Conservation (phyloP, 2,888 invertebrate genomes). For the Tinea trinotella region DNA sequence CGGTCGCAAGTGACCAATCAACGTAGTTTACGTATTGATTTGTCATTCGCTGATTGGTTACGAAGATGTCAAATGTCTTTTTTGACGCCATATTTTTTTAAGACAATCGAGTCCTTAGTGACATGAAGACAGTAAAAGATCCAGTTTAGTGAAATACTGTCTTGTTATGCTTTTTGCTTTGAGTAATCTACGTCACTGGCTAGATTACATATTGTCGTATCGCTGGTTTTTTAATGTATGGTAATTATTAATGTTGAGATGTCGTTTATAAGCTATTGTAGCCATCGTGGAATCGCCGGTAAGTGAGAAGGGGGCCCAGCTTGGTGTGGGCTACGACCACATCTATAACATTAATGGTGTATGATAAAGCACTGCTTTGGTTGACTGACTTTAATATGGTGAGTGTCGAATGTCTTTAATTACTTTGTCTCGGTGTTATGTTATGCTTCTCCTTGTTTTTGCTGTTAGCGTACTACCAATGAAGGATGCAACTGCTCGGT, state of each 20-base stretch:
- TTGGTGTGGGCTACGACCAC: constrained; percentile 66
- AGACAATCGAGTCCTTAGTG: too few relatives aligned
- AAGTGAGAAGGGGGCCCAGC: constrained; percentile 28
- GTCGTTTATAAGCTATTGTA: neutral
- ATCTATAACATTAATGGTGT: constrained; percentile 56
- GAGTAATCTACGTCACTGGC: too few relatives aligned
- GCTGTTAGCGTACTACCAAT: too few relatives aligned
- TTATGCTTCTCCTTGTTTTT: neutral
- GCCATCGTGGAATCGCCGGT: neutral
- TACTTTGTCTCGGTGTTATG: constrained; percentile 24
- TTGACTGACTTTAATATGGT: constrained; percentile 66
- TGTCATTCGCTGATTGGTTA: too few relatives aligned
- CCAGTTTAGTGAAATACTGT: too few relatives aligned
- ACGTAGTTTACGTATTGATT: too few relatives aligned
- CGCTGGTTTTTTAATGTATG: neutral
- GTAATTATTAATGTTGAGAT: neutral
- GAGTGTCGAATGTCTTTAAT: constrained; percentile 68
- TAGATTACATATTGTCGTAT: neutral
- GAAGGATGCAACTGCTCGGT: too few relatives aligned
- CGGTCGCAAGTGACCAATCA: too few relatives aligned
- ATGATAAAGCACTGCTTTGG: constrained; percentile 66
- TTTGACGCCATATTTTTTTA: too few relatives aligned
- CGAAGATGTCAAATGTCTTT: too few relatives aligned
- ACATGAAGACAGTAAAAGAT: too few relatives aligned
- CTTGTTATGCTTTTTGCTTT: too few relatives aligned